Conservation (phyloP, 2,797 vertebrate genomes). For the Danio kyathit region DNA sequence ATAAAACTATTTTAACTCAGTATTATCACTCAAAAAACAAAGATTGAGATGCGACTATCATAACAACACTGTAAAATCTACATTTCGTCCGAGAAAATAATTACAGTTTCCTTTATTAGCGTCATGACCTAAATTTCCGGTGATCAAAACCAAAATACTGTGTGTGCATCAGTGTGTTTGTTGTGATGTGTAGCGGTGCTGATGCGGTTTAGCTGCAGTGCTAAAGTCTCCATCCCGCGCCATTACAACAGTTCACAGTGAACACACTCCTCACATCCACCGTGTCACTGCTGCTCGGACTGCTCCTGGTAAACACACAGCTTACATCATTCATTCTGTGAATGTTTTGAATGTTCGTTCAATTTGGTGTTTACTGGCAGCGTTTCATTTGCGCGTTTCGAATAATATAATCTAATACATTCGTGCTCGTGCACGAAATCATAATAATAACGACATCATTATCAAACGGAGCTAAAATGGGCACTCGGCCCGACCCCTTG, state of each 20-base stretch:
- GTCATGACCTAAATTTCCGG: neutral
- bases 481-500: constrained; percentile 57
- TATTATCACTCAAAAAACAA: neutral
- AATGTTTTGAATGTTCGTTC: no score
- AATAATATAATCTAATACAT: neutral
- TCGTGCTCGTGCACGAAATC: constrained; percentile 56
- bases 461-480: constrained; percentile 64
- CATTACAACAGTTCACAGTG: neutral
- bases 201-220: constrained; percentile 23
- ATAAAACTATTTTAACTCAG: neutral
- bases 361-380: neutral
- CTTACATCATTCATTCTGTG: neutral
- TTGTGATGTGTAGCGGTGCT: constrained; percentile 10
- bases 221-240: constrained; percentile 18
- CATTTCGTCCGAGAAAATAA: neutral
- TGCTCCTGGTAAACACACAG: neutral
- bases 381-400: neutral
- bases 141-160: neutral
- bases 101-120: neutral
- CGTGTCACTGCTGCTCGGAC: neutral
- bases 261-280: constrained; percentile 1
- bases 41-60: neutral
- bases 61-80: neutral
- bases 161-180: neutral
- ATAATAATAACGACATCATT: constrained; percentile 63